A percentile compares a stretch with the other conserved stretches of the same genome.
Conservation (phyloP, 2,888 invertebrate genomes). For the Pollenia angustigena region DNA sequence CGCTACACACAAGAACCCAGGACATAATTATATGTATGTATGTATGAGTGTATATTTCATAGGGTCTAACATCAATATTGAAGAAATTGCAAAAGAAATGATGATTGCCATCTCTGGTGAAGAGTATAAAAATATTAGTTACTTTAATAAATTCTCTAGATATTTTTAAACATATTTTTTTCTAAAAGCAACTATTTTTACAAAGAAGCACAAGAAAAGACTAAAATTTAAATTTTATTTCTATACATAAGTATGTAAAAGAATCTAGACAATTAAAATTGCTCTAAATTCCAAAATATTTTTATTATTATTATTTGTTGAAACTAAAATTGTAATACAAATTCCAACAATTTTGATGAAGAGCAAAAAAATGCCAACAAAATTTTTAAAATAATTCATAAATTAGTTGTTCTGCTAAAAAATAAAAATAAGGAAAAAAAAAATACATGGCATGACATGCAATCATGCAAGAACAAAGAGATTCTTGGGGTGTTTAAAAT, state of each 20-base stretch:
- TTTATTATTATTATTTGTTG: slow-evolving; percentile 27
- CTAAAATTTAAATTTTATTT: not conserved
- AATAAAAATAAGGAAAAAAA: slow-evolving; percentile 30
- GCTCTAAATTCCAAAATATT: slow-evolving; percentile 65
- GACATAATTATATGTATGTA: too few species aligned
- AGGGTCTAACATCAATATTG: too few species aligned
- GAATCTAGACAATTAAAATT: slow-evolving; percentile 66
- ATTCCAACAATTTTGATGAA: not conserved
- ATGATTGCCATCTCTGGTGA: too few species aligned
- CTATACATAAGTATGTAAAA: not conserved
- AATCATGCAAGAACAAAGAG: slow-evolving; percentile 56
- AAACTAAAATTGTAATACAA: slow-evolving; percentile 10
- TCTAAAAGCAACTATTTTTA: slow-evolving; percentile 12
- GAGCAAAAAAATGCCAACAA: slow-evolving; percentile 7
- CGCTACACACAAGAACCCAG: too few species aligned
- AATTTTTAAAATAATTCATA: slow-evolving; percentile 58
- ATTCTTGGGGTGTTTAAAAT: slow-evolving; percentile 47
- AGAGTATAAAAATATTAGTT: too few species aligned
- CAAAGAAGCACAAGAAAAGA: not conserved
- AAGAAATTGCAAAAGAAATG: too few species aligned
- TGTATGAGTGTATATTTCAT: too few species aligned
- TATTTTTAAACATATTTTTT: not conserved
- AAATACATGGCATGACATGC: slow-evolving; percentile 57
- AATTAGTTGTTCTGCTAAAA: slow-evolving; percentile 49
- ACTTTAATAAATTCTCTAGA: too few species aligned